phyloP scores from a whole-genome alignment of 2,113 vertebrate genomes.

The Ceyx cyanopectus region DNA sequence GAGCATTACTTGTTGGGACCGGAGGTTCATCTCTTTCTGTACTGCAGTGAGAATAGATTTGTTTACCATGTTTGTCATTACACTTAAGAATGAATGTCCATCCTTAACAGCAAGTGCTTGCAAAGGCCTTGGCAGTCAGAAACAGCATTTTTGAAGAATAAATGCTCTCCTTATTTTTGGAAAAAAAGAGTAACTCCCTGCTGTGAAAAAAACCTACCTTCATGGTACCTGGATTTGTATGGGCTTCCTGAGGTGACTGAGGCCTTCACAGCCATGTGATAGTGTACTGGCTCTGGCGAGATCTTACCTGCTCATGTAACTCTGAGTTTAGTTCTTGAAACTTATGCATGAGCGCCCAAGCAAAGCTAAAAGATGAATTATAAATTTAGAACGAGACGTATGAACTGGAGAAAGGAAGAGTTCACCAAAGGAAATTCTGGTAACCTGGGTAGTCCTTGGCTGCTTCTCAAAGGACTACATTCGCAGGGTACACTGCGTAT shows the following conservation, averaged over 20 bases:
- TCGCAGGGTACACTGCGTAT: background rate
- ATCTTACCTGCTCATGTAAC: background rate
- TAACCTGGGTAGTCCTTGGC: background rate
- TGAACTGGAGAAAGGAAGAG: background rate
- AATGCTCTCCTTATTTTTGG: background rate
- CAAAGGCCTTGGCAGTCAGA: background rate
- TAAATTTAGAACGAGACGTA: background rate
- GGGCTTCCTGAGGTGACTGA: background rate
- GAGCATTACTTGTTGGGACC: background rate
- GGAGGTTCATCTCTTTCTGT: background rate
- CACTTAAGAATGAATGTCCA: background rate
- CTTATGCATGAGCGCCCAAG: background rate
- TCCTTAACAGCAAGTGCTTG: background rate
- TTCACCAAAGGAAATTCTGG: background rate
- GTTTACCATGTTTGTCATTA: background rate
- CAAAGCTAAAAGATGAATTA: background rate
- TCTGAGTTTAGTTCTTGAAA: background rate
- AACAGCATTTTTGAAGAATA: background rate
- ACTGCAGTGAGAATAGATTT: background rate
- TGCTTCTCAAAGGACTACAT: background rate
- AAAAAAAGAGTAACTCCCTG: background rate
- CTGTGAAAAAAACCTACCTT: background rate
- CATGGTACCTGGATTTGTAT: background rate
- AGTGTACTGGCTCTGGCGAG: rapidly evolving
- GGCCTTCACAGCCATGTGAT: background rate